phyloP scores from a whole-genome alignment of 2,797 vertebrate species.

The Poeciliopsis infans region DNA sequence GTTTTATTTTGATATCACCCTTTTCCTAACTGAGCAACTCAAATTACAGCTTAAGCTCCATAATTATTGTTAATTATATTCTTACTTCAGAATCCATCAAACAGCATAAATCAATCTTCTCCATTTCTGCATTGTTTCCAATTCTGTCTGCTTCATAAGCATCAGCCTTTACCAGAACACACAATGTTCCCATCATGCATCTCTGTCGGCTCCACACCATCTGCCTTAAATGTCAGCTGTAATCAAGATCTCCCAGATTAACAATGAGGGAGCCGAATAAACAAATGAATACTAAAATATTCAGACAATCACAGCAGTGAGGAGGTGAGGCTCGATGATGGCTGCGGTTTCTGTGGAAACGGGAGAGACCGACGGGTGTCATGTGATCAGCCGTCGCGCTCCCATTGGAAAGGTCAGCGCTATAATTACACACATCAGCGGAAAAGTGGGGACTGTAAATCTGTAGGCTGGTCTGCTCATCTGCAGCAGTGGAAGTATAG shows the following conservation, averaged over 20 bases:
- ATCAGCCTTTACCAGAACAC: constrained; percentile 6
- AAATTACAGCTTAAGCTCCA: neutral
- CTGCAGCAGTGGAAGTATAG: constrained; percentile 48
- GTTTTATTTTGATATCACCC: constrained; percentile 2
- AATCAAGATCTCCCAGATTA: constrained; percentile 37
- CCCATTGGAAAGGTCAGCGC: constrained; percentile 76
- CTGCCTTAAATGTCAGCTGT: constrained; percentile 57
- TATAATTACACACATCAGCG: constrained; percentile 81
- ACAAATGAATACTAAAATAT: constrained; percentile 54
- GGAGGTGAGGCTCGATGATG: constrained; percentile 36
- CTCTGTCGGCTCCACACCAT: constrained; percentile 19
- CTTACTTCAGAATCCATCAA: neutral
- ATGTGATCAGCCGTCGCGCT: constrained; percentile 62
- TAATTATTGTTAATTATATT: neutral
- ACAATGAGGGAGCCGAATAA: constrained; percentile 30
- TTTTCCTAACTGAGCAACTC: neutral
- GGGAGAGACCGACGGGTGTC: constrained; percentile 37
- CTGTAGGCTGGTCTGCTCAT: constrained; percentile 60
- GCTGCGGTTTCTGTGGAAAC: constrained; percentile 62
- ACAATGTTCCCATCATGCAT: constrained; percentile 7
- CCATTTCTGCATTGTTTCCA: neutral
- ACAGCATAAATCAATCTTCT: neutral
- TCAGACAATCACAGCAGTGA: constrained; percentile 51
- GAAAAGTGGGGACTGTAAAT: constrained; percentile 68
- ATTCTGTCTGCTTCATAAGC: neutral